A percentile compares a stretch with the other conserved stretches of the same genome.
These are phyloP conservation scores for Enhydra lutris DNA, from an alignment of 2,113 vertebrate species.

Conservation along the genomic window DNA sequence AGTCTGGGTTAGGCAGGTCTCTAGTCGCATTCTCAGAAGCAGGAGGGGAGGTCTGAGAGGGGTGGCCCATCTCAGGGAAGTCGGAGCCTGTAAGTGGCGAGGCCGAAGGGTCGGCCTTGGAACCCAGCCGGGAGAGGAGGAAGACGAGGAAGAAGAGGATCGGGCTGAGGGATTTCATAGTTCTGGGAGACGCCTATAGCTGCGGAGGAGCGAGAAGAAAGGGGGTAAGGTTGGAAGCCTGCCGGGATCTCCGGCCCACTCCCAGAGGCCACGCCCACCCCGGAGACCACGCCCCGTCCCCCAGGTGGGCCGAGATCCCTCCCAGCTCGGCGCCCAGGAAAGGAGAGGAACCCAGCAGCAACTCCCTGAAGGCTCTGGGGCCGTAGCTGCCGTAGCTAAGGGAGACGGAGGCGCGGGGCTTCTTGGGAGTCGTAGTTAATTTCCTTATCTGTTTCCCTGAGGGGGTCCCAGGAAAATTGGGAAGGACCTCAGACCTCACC, in stretches of 20 bases:
- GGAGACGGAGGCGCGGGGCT: not conserved
- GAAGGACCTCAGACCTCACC: not conserved
- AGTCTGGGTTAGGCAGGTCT: not conserved
- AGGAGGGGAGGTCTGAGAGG: not conserved
- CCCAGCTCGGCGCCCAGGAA: not conserved
- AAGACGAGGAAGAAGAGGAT: slow-evolving; percentile 19
- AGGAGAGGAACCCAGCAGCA: not conserved
- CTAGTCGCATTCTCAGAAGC: not conserved
- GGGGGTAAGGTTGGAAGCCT: not conserved
- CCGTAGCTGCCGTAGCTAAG: not conserved
- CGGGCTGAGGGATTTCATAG: slow-evolving; percentile 26
- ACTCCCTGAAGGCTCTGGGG: not conserved
- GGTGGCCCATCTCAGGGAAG: not conserved
- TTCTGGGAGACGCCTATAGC: not conserved
- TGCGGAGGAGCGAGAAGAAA: not conserved
- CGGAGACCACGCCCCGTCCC: not conserved
- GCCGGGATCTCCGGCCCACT: accelerated
- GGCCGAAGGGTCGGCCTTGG: not conserved
- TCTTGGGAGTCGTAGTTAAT: not conserved
- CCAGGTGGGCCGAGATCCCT: not conserved
- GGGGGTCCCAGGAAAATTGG: not conserved
- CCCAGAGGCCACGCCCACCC: not conserved
- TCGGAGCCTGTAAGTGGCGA: not conserved
- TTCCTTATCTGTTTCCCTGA: not conserved
- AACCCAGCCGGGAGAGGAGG: not conserved